These are phyloP conservation scores for Nothocercus nigrocapillus DNA, from an alignment of 2,113 vertebrate genomes.

Conservation along the genomic window DNA sequence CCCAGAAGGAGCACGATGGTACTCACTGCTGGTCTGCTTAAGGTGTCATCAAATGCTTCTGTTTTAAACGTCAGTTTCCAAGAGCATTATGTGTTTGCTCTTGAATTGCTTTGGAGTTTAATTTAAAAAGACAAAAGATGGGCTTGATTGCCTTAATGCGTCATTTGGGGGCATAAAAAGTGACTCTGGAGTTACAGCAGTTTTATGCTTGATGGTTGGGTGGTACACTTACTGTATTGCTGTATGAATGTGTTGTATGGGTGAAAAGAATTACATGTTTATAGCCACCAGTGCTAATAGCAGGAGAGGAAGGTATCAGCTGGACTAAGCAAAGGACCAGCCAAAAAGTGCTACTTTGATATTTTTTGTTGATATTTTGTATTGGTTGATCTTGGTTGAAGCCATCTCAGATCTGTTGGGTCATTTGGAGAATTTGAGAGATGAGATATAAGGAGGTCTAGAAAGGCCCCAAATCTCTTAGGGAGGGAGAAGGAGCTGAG, in stretches of 20 bases:
- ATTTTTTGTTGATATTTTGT: neutral
- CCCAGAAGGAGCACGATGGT: neutral
- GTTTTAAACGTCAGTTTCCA: neutral
- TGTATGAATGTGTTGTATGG: neutral
- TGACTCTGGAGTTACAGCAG: neutral
- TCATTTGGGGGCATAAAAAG: neutral
- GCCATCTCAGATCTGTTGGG: neutral
- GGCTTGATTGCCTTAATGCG: neutral
- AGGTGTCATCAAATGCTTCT: neutral
- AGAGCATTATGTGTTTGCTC: neutral
- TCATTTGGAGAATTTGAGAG: neutral
- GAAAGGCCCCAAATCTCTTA: neutral
- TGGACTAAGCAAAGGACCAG: neutral
- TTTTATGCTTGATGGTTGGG: neutral
- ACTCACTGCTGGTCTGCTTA: neutral
- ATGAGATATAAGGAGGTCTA: neutral
- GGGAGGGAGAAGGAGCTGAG: neutral
- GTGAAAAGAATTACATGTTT: neutral
- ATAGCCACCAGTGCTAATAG: rapidly evolving
- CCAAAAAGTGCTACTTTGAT: neutral
- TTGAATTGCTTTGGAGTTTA: neutral
- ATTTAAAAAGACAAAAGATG: neutral
- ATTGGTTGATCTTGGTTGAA: neutral
- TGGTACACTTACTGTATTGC: neutral
- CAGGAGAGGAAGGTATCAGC: neutral